Conservation (phyloP, 2,113 vertebrate species). For the Martes martes region DNA sequence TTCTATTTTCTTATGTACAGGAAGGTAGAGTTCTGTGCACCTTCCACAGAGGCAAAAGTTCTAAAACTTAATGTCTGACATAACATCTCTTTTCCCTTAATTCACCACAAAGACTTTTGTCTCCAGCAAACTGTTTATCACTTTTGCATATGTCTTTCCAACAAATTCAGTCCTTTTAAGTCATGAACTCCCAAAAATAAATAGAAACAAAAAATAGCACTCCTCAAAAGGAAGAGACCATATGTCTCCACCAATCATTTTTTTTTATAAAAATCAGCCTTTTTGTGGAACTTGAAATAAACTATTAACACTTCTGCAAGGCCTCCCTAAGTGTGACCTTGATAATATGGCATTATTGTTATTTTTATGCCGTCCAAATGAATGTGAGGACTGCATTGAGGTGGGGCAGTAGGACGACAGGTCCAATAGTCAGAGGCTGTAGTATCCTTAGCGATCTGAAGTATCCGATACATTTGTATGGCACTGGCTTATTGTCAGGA, state of each 20-base stretch:
- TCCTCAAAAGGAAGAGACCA: neutral
- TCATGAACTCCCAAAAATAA: neutral
- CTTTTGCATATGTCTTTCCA: neutral
- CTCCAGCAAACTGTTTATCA: neutral
- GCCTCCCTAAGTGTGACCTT: neutral
- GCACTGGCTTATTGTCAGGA: neutral
- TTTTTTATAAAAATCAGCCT: neutral
- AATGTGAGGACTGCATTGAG: neutral
- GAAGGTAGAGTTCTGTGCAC: neutral
- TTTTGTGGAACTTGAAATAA: constrained; percentile 11
- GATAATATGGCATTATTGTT: neutral
- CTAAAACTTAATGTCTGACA: neutral
- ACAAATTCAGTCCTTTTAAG: neutral
- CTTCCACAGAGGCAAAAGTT: neutral
- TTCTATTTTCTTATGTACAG: neutral
- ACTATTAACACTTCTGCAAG: neutral
- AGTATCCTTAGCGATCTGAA: neutral
- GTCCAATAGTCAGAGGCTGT: neutral
- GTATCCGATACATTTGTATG: neutral
- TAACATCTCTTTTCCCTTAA: neutral
- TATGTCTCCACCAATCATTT: neutral
- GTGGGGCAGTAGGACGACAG: neutral
- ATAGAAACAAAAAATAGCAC: neutral
- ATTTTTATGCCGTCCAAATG: neutral
- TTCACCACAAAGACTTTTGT: neutral